Percentiles rank a stretch among this genome's conserved stretches.
These are phyloP conservation scores for Chrysopilus asiliformis DNA, from an alignment of 2,888 invertebrate genomes.

Conservation along the genomic window DNA sequence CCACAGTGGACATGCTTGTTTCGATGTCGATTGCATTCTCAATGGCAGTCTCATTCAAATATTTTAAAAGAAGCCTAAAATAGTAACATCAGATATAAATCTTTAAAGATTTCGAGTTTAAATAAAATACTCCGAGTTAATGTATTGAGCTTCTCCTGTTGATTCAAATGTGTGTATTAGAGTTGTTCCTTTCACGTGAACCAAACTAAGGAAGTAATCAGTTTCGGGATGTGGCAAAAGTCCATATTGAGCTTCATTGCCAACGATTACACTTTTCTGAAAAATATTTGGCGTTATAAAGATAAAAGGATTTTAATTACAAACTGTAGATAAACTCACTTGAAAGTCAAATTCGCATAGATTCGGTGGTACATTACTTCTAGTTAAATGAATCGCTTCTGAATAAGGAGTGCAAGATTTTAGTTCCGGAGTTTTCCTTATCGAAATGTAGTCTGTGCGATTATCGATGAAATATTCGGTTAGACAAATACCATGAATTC, in stretches of 20 bases:
- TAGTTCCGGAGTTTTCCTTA: slow-evolving; percentile 34
- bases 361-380: slow-evolving; percentile 35
- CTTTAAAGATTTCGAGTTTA: slow-evolving; percentile 1
- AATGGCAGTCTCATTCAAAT: slow-evolving; percentile 30
- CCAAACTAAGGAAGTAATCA: slow-evolving; percentile 30
- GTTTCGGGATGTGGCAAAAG: slow-evolving; percentile 30
- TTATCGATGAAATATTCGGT: slow-evolving; percentile 37
- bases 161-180: slow-evolving; percentile 36
- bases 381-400: slow-evolving; percentile 32
- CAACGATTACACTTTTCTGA: slow-evolving; percentile 33
- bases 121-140: slow-evolving; percentile 28
- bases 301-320: background rate
- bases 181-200: slow-evolving; percentile 33
- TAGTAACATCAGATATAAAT: background rate
- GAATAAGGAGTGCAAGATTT: slow-evolving; percentile 31
- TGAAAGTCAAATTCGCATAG: slow-evolving; percentile 35
- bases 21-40: slow-evolving; percentile 34
- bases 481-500: slow-evolving; percentile 43
- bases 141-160: slow-evolving; percentile 34
- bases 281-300: too few relatives aligned
- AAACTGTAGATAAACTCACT: slow-evolving; percentile 4
- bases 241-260: slow-evolving; percentile 33
- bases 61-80: slow-evolving; percentile 27
- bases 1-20: slow-evolving; percentile 30
- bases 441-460: slow-evolving; percentile 31